Conservation (phyloP, 1,140 invertebrate genomes). For the Tetragnatha versicolor region DNA sequence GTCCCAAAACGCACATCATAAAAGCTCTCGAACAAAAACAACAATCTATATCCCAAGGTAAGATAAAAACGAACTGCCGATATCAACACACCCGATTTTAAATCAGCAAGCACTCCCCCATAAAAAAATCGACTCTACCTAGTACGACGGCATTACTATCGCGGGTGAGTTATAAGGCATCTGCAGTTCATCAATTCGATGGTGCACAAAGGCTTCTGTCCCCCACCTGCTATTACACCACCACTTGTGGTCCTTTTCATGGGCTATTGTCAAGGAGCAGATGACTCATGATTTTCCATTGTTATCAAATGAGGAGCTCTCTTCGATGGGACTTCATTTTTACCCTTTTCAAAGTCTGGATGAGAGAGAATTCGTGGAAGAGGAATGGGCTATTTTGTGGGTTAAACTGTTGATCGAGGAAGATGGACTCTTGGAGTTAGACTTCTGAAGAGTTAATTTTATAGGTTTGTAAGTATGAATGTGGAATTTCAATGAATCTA, state of each 20-base stretch:
- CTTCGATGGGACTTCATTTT: background rate
- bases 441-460: no score
- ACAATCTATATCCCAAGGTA: no score
- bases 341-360: no score
- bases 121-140: background rate
- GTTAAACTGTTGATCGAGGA: no score
- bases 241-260: slow-evolving; percentile 1
- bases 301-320: slow-evolving; percentile 17
- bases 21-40: no score
- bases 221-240: background rate
- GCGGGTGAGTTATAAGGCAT: slow-evolving; percentile 9
- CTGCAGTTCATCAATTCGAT: background rate
- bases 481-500: no score
- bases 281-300: slow-evolving; percentile 22
- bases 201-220: background rate
- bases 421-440: no score
- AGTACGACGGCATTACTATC: background rate
- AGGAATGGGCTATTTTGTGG: no score
- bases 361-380: no score
- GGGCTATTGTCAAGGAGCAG: background rate
- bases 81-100: background rate
- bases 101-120: slow-evolving; percentile 3
- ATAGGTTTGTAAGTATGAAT: no score
- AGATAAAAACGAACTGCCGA: background rate
- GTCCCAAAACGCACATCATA: no score